phyloP scores from a whole-genome alignment of 2,113 vertebrate species.

The Pluvianellus socialis region DNA sequence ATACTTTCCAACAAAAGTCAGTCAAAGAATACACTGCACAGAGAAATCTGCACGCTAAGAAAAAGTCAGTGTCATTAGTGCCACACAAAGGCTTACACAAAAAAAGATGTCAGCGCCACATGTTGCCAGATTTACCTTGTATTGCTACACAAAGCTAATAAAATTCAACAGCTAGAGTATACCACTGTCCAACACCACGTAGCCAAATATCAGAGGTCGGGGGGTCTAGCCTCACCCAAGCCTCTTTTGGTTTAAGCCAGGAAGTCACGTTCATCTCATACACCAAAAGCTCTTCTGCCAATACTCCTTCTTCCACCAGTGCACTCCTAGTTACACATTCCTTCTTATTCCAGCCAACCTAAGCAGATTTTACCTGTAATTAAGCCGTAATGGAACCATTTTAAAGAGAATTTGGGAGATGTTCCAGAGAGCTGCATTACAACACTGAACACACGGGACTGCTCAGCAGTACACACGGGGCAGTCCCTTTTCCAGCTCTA shows the following conservation, averaged over 20 bases:
- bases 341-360: background rate
- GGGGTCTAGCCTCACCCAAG: background rate
- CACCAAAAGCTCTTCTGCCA: background rate
- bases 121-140: fast-evolving
- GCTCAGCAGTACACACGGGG: background rate
- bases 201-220: background rate
- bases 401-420: background rate
- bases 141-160: background rate
- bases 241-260: background rate
- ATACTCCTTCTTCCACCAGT: too few species aligned
- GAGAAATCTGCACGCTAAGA: background rate
- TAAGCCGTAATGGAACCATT: background rate
- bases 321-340: fast-evolving
- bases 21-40: background rate
- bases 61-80: background rate
- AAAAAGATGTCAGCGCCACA: fast-evolving
- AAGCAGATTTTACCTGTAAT: background rate
- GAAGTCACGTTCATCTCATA: background rate
- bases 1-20: background rate
- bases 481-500: background rate
- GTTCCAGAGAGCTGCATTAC: background rate
- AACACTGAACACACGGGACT: background rate
- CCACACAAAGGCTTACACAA: background rate
- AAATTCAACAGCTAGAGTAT: background rate
- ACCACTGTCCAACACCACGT: background rate